Percentiles rank a stretch among this genome's conserved stretches.
Conservation (phyloP, 92 coral and sea anemone genomes). For the Actinostola sp. region DNA sequence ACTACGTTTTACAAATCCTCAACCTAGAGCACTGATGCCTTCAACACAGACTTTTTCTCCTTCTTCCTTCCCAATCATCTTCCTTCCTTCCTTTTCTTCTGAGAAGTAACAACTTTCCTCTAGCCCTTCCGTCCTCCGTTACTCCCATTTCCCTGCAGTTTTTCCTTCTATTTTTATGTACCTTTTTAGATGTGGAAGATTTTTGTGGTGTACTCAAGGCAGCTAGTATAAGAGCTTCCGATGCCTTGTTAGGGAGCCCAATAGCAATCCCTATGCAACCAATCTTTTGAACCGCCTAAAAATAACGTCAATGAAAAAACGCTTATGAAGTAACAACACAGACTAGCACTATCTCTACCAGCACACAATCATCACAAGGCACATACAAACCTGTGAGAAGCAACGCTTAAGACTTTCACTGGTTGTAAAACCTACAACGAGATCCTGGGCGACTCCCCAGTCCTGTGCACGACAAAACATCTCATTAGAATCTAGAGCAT, state of each 20-base stretch:
- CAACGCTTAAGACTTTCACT: slow-evolving; percentile 92
- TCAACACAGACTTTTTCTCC: no score
- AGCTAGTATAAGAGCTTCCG: slow-evolving; percentile 87
- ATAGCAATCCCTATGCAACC: slow-evolving; percentile 93
- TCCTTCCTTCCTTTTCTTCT: no score
- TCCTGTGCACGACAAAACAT: slow-evolving; percentile 39
- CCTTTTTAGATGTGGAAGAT: slow-evolving; percentile 41
- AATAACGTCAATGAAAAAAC: background rate
- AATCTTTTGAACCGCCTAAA: slow-evolving; percentile 86
- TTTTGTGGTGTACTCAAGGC: slow-evolving; percentile 44
- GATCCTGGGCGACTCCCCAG: slow-evolving; percentile 98
- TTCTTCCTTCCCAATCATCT: no score
- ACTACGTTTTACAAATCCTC: no score
- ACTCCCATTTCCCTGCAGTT: background rate
- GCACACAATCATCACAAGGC: background rate
- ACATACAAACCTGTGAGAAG: slow-evolving; percentile 88
- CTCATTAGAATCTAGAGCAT: background rate
- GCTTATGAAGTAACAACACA: no score
- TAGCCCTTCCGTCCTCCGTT: no score
- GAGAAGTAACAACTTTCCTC: no score
- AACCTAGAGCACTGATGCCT: no score
- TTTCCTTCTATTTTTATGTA: background rate
- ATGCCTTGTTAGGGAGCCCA: slow-evolving; percentile 87
- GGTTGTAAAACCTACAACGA: slow-evolving; percentile 95
- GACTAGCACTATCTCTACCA: background rate